A percentile compares a stretch with the other conserved stretches of the same genome.
Evolutionary conservation across 2,888 invertebrate species (phyloP).

Genomic region (Peribatodes rhomboidaria): DNA sequence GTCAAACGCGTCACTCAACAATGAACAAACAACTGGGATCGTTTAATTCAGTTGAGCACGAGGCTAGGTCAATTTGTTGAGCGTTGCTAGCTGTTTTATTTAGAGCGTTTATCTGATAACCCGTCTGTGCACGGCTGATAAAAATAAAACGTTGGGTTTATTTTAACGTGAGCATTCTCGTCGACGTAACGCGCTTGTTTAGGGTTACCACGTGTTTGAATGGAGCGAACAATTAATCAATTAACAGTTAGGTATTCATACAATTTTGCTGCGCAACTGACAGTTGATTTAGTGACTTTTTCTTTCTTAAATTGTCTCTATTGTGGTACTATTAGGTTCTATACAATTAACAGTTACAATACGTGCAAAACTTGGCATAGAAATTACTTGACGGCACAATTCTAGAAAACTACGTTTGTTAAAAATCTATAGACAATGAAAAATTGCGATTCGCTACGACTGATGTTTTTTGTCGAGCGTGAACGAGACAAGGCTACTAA

Average conservation of each 20-base stretch:
- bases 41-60: constrained; percentile 21
- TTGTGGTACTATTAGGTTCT: too few species aligned
- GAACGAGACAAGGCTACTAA: too few species aligned
- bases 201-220: constrained; percentile 21
- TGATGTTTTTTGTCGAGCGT: too few species aligned
- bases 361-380: too few species aligned
- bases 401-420: too few species aligned
- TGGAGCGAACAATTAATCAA: constrained; percentile 6
- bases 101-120: constrained; percentile 71
- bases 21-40: background rate
- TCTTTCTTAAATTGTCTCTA: background rate
- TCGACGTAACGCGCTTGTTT: constrained; percentile 19
- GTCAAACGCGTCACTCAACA: constrained; percentile 7
- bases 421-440: too few species aligned
- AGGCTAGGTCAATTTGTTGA: constrained; percentile 61
- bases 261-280: background rate
- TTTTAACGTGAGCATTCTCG: constrained; percentile 53
- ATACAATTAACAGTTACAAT: too few species aligned
- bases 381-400: too few species aligned
- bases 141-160: constrained; percentile 65
- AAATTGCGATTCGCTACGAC: too few species aligned
- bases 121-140: constrained; percentile 63
- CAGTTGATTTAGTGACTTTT: background rate
- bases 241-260: background rate
- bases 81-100: constrained; percentile 61